phyloP scores from a whole-genome alignment of 2,797 vertebrate genomes.

The Myotis vivesi region DNA sequence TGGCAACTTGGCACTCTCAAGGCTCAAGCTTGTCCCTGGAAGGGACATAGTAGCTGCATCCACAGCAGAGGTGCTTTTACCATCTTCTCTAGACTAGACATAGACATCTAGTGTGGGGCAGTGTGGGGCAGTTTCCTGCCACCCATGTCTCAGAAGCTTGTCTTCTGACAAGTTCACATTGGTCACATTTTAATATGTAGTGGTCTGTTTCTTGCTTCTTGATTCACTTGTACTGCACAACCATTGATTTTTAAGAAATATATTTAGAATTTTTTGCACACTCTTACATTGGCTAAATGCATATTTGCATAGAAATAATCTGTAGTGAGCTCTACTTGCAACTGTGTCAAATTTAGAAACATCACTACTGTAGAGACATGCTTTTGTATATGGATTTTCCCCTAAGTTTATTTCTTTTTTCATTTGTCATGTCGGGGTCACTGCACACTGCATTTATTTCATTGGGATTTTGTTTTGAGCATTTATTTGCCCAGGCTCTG shows the following conservation, averaged over 20 bases:
- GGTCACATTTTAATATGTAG: constrained; percentile 90
- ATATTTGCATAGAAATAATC: constrained; percentile 92
- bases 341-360: constrained; percentile 85
- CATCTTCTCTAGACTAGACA: constrained; percentile 68
- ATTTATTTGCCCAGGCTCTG: constrained; percentile 74
- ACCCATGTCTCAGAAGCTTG: constrained; percentile 41
- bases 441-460: constrained; percentile 1
- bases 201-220: constrained; percentile 81
- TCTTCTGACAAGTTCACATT: constrained; percentile 78
- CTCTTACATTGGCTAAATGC: constrained; percentile 76
- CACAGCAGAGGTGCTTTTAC: constrained; percentile 63
- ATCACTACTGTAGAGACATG: constrained; percentile 78
- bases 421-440: constrained; percentile 77
- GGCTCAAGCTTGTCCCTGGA: constrained; percentile 40
- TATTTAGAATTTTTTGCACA: constrained; percentile 87
- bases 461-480: constrained; percentile 70
- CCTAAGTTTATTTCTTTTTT: constrained; percentile 75
- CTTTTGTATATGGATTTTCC: constrained; percentile 79
- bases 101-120: constrained; percentile 64
- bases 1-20: constrained; percentile 35
- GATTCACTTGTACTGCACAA: constrained; percentile 82
- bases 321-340: constrained; percentile 87
- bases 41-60: constrained; percentile 66
- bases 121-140: constrained; percentile 51
- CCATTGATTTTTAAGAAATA: constrained; percentile 93